phyloP scores from a whole-genome alignment of 2,797 vertebrate genomes.

The Macropus fuliginosus region DNA sequence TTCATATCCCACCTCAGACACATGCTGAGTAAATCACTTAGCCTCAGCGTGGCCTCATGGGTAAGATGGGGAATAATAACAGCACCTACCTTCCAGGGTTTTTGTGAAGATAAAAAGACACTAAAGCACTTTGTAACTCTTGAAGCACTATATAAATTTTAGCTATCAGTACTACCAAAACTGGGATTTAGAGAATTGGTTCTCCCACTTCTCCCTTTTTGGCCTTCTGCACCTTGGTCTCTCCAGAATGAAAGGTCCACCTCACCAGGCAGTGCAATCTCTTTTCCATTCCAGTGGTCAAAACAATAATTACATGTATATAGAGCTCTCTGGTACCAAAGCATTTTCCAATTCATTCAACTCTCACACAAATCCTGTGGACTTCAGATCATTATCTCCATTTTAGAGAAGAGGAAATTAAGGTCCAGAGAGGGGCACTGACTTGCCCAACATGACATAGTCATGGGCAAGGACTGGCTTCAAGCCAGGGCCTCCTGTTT shows the following conservation, averaged over 20 bases:
- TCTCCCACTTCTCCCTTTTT: not conserved
- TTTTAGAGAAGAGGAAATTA: conserved; percentile 27
- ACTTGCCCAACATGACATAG: not conserved
- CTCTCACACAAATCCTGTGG: not conserved
- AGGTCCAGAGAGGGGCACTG: conserved; percentile 17
- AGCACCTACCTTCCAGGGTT: not conserved
- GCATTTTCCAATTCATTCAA: not conserved
- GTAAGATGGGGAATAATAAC: not conserved
- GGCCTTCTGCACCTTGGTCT: conserved; percentile 21
- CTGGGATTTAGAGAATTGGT: conserved; percentile 10
- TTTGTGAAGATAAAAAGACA: not conserved
- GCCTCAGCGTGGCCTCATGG: not conserved
- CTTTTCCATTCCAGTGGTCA: conserved; percentile 23
- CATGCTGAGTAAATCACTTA: not conserved
- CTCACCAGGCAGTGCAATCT: conserved; percentile 11
- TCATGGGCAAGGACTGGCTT: not conserved
- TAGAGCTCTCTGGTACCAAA: not conserved
- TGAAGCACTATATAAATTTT: not conserved
- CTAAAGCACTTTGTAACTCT: not conserved
- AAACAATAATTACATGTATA: not conserved
- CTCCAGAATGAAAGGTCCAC: conserved; percentile 15
- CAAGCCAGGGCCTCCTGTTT: not conserved
- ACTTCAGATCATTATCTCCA: not conserved
- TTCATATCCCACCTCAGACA: not conserved
- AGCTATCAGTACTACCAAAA: not conserved